Evolutionary conservation across 2,113 vertebrate species (phyloP), one percentile per base, ranked within the genome.

Genomic region (Cryptoleucopteryx plumbea): DNA sequence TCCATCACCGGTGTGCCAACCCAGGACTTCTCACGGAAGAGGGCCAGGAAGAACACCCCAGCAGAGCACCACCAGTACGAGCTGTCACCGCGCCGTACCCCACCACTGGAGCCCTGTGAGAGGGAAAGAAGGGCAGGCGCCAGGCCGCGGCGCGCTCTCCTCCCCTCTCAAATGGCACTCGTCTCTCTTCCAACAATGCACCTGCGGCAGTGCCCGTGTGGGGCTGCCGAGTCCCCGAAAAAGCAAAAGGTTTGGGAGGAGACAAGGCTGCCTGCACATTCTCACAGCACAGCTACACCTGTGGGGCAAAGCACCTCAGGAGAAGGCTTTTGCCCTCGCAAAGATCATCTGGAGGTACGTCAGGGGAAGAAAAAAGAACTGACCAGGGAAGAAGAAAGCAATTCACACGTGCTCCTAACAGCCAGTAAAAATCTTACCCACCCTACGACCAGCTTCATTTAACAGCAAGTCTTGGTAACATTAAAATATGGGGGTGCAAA

Each of bases 111-210:
- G 40, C 25, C 34, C 68, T 8, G 21, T 2, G 12, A 43, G 34
- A 56, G 42, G 38, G 13, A 59, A 50, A 22, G 50, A 55, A 36
- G 38, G 38, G 40, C 63, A 45, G 43, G 31, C 1, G 5, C 42
- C 2, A 4, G 56, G 31, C 21, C 3, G 2, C 7, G 3, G 56
- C 0, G 0, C 19, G 36, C 25, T n/a, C n/a, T 63, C 19, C 58
- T 55, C 10, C 6, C 32, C n/a, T 80, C 47, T 11, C 19, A 80
- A 78, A 72, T 0, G 5, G 8, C 2, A 1, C 8, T 58, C 2
- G 1, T 9, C 9, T 10, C 26, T 13, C 29, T 66, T 15, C 40
- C 17, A 32, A 26, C 26, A 66, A 36, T 32, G 40, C 48, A 19
- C 20, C 47, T 22, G 31, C 1, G 4, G 53, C 38, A 62, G 13